These are phyloP conservation scores for Psilanteris sp. DNA, from an alignment of 1,140 invertebrate species.

Conservation along the genomic window DNA sequence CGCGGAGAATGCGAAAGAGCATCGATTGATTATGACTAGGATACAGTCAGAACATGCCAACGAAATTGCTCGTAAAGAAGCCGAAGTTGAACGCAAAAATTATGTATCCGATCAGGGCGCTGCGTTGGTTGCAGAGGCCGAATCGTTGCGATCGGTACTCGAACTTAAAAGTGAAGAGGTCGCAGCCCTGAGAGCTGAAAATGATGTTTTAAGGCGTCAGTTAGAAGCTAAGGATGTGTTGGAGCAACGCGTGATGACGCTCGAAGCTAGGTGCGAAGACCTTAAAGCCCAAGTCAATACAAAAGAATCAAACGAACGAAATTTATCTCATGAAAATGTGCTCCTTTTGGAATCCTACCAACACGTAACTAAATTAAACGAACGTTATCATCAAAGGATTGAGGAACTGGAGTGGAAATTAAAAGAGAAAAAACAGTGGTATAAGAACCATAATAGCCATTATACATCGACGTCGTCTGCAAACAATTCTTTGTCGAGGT, in stretches of 20 bases:
- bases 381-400: conserved; percentile 88
- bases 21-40: conserved; percentile 71
- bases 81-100: conserved; percentile 68
- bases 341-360: conserved; percentile 84
- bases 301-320: conserved; percentile 80
- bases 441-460: conserved; percentile 79
- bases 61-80: conserved; percentile 70
- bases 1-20: conserved; percentile 66
- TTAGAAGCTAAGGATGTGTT: conserved; percentile 82
- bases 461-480: conserved; percentile 56
- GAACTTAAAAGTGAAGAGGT: conserved; percentile 88
- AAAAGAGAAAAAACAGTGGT: conserved; percentile 86
- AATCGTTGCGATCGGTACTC: conserved; percentile 87
- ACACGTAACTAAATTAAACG: conserved; percentile 87
- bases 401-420: conserved; percentile 93
- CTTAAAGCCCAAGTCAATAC: conserved; percentile 83
- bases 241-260: conserved; percentile 81
- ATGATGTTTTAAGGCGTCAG: conserved; percentile 80
- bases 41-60: conserved; percentile 75
- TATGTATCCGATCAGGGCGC: conserved; percentile 70
- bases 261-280: conserved; percentile 86
- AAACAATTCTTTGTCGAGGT: conserved; percentile 13
- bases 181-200: conserved; percentile 84
- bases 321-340: conserved; percentile 83
- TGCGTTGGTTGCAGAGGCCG: conserved; percentile 83